Percentiles rank a stretch among this genome's conserved stretches.
Evolutionary conservation across 2,797 vertebrate species (phyloP).

Genomic region (Anguilla pacifica): DNA sequence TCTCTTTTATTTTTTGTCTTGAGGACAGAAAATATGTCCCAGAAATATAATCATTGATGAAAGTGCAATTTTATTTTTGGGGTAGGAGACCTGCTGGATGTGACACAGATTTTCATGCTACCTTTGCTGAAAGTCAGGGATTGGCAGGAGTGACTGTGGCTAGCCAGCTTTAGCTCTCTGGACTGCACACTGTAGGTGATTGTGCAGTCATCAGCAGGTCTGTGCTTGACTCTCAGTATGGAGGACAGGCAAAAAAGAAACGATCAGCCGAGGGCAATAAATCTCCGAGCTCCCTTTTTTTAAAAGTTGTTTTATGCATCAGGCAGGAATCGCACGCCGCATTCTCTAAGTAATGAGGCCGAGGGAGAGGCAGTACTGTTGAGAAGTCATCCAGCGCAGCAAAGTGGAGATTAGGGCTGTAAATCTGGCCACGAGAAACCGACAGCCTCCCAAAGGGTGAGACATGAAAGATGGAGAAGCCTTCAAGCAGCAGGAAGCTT

Average conservation of each 20-base stretch:
- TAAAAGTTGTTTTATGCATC: background rate
- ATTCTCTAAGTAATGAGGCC: constrained; percentile 23
- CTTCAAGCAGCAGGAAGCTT: background rate
- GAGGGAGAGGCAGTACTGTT: background rate
- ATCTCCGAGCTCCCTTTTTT: background rate
- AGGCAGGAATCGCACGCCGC: background rate
- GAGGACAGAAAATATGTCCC: background rate
- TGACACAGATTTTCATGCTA: background rate
- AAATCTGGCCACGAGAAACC: constrained; percentile 16
- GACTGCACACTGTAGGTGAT: background rate
- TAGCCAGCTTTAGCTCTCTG: constrained; percentile 2
- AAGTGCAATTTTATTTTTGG: background rate
- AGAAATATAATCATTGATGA: background rate
- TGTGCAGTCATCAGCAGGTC: background rate
- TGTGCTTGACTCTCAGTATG: background rate
- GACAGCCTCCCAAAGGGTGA: background rate
- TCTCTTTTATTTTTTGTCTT: background rate
- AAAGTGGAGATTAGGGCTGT: constrained; percentile 27
- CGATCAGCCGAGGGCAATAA: constrained; percentile 8
- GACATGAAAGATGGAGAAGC: background rate
- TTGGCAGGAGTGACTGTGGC: background rate
- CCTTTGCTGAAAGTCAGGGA: background rate
- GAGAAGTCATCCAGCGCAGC: background rate
- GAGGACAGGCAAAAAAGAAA: background rate
- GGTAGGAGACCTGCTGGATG: background rate